Base-by-base conservation (phyloP, 2,113 vertebrate species). In the Orthonyx spaldingii region DNA sequence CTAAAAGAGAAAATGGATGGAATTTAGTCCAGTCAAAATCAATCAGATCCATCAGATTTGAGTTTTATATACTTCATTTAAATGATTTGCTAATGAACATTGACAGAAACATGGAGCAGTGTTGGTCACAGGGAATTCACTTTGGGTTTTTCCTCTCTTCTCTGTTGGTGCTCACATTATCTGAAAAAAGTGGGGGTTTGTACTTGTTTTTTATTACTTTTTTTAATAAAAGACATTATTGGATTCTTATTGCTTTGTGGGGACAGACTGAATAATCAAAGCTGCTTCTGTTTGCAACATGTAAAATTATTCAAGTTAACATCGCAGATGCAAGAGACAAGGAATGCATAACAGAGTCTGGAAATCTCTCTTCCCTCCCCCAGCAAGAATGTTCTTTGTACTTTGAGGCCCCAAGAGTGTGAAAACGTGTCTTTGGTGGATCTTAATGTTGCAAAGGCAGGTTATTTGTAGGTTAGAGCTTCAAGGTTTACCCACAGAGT, bases 21-120 rank as follows among this genome's bases (percentile, higher is more conserved):
- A 92, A 91, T 94, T 92, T 64, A 92, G 68, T 88, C 76, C 44
- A 41, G 76, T 92, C 52, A 87, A 84, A 94, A 81, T 33, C 37
- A 89, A 90, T 87, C 47, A 64, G 35, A 89, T 84, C 47, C n/a
- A 84, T 96, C 44, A 78, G 41, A 93, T 93, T 8, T 88, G 74
- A 72, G 61, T 72, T 89, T 90, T 85, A 74, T 74, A 49, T 77
- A 20, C 39, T 74, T 81, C 39, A 74, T 93, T 93, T 84, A 91
- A 93, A 85, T 66, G 16, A 56, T 86, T 69, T 78, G 20, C 64
- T 89, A 85, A 78, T 88, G 59, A 93, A 71, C 69, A 57, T 46
- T 69, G 85, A 37, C 69, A 87, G 56, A 88, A 91, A 68, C 59
- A 91, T 7, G 3, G 28, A 90, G 41, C 44, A 57, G 22, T 64